These are phyloP conservation scores for Meghimatium bilineatum DNA, from an alignment of 2,888 invertebrate species.

Conservation along the genomic window DNA sequence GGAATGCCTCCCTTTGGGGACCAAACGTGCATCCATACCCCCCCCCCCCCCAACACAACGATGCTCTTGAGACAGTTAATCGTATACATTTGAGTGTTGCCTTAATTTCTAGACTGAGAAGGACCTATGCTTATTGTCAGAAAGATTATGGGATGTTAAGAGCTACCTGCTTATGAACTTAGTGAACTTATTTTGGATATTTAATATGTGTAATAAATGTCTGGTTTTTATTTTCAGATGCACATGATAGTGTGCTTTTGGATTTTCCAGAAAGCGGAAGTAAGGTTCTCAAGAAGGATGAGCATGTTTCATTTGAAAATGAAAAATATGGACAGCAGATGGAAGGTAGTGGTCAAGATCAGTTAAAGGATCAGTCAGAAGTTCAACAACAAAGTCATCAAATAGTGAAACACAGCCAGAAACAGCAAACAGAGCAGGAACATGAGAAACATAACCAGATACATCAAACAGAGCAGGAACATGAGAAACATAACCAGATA, in stretches of 20 bases:
- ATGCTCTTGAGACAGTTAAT: too few species aligned
- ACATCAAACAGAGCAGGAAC: background rate
- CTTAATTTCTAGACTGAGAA: too few species aligned
- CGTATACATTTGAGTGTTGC: too few species aligned
- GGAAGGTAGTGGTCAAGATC: background rate
- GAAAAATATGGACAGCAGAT: background rate
- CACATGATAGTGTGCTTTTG: background rate
- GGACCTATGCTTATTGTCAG: too few species aligned
- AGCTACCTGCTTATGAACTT: too few species aligned
- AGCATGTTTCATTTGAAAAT: background rate
- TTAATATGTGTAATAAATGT: background rate
- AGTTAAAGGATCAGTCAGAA: background rate
- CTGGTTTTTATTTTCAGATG: slow-evolving; percentile 12
- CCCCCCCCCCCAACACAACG: too few species aligned
- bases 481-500: background rate
- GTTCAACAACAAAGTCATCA: background rate
- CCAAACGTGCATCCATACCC: too few species aligned
- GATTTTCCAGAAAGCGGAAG: background rate
- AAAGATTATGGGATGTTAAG: too few species aligned
- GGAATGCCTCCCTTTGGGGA: too few species aligned
- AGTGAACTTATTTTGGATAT: background rate
- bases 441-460: too few species aligned
- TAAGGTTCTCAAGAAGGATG: background rate
- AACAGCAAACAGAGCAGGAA: background rate
- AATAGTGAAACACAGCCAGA: background rate